Base-by-base conservation (phyloP, 2,113 vertebrate genomes). In the Pao palembangensis region DNA sequence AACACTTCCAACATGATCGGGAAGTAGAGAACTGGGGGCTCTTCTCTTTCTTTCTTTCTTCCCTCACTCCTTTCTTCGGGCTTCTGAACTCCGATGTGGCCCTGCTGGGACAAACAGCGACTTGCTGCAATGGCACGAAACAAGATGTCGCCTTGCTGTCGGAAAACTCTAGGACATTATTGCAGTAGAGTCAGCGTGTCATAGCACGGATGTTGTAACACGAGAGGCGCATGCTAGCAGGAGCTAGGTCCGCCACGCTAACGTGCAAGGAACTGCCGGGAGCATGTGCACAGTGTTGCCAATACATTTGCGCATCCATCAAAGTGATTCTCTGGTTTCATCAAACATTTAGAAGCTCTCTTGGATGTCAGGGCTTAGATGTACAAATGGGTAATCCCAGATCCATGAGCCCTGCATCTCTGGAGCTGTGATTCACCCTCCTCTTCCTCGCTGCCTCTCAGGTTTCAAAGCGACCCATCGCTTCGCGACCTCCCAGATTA, bases 281-380 rank as follows among this genome's bases (percentile, higher is more conserved):
- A 15, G 64, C 82, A 84, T 59, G 43, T 46, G 68, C 58, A 10
- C 8, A 19, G 18, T 56, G 75, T 65, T 47, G 55, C 31, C 55
- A 71, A 79, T 72, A 55, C 66, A 19, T 65, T 61, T 21, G 71
- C 67, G 55, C 72, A 47, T 61, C 71, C 68, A 82, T 88, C 81
- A 85, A 81, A 84, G 81, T 44, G 53, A 66, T 60, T 79, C 79
- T 80, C 66, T 23, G 73, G 71, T 85, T 78, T 80, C 84, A 81
- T 84, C 80, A 77, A 82, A 83, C 70, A 82, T 80, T 83, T 66
- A 83, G 67, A 69, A 73, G 62, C 70, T 58, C 75, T 63, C 55
- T 57, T 75, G 70, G 71, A 80, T 82, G 75, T 79, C 77, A 82
- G 59, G 73, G 83, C 62, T 76, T 60, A 61, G 61, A 76, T 75